These are phyloP conservation scores for Alitta virens DNA, from an alignment of 2,888 invertebrate species.

Conservation along the genomic window DNA sequence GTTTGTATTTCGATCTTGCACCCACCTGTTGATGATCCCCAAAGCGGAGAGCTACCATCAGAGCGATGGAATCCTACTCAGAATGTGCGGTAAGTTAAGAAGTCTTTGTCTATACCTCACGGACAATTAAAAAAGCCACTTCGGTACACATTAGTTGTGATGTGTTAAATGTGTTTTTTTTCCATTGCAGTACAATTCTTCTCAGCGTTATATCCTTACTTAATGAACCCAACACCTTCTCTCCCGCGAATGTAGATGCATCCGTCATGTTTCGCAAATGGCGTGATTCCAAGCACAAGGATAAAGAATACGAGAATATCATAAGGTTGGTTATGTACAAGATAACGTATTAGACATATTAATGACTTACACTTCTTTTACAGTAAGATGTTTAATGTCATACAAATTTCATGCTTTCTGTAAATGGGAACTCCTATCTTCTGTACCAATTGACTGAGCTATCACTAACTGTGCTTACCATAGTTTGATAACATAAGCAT, in stretches of 20 bases:
- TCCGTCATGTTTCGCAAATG: conserved; percentile 93
- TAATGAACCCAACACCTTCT: conserved; percentile 99
- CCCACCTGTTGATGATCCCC: conserved; percentile 98
- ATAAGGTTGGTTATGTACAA: conserved; percentile 85
- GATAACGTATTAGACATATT: too few relatives aligned
- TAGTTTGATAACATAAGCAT: too few relatives aligned
- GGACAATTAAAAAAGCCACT: too few relatives aligned
- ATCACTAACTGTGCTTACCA: too few relatives aligned
- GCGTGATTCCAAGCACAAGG: conserved; percentile 94
- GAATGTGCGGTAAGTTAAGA: conserved; percentile 67
- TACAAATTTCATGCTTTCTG: too few relatives aligned
- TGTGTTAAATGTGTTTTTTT: not conserved
- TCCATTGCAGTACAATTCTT: conserved; percentile 75
- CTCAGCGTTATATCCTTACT: conserved; percentile 96
- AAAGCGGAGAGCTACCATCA: conserved; percentile 96
- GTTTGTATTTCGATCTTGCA: conserved; percentile 99
- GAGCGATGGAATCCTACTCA: conserved; percentile 99
- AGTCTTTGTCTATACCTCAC: too few relatives aligned
- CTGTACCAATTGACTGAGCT: too few relatives aligned
- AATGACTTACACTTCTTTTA: too few relatives aligned
- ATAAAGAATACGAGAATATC: conserved; percentile 98
- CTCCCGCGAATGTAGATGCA: conserved; percentile 99
- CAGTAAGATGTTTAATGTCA: too few relatives aligned
- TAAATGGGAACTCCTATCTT: too few relatives aligned
- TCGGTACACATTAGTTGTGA: too few relatives aligned